Evolutionary conservation across 2,113 vertebrate species (phyloP), one percentile per base, ranked within the genome.

Genomic region (Nothoprocta perdicaria): DNA sequence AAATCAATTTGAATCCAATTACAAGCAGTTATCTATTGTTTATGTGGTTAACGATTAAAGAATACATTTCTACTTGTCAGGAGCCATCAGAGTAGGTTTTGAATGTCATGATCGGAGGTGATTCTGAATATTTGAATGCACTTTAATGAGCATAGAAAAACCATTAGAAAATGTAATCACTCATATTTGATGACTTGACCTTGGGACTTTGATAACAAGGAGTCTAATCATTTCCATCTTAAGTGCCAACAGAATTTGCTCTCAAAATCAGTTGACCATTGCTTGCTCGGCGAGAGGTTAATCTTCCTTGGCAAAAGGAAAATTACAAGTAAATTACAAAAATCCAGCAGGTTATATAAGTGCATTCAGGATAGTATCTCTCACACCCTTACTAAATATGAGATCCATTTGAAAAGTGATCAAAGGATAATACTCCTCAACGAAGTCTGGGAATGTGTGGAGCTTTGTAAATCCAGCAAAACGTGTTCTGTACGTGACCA

Each of bases 1-100:
- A 98, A 98, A 98, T 98, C 97, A 98, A 97, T 98, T 98, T 98
- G 97, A 98, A 97, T 94, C 89, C 96, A 98, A 98, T 98, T 98
- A 97, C 94, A 97, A 97, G 96, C 84, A 96, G 94, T 98, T 98
- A 98, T 97, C 97, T 97, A 97, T 98, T 98, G 98, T 98, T 97
- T 97, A 96, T 96, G 88, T 96, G 87, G 96, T 96, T 97, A 96
- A 97, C 97, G 96, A 97, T 97, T 97, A 97, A 90, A 97, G 96
- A 97, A 97, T 97, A 93, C 96, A 96, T 97, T 97, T 96, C 94
- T 95, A 88, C 97, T 96, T 97, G 96, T 97, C 96, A 95, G 96
- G 92, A 96, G 80, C 86, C 93, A 79, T 96, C 95, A 88, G 86
- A 96, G 80, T 15, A 91, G 88, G 92, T 96, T 98, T 95, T 96